Evolutionary conservation across 2,888 invertebrate genomes (phyloP).

Genomic region (Amorpha juglandis): DNA sequence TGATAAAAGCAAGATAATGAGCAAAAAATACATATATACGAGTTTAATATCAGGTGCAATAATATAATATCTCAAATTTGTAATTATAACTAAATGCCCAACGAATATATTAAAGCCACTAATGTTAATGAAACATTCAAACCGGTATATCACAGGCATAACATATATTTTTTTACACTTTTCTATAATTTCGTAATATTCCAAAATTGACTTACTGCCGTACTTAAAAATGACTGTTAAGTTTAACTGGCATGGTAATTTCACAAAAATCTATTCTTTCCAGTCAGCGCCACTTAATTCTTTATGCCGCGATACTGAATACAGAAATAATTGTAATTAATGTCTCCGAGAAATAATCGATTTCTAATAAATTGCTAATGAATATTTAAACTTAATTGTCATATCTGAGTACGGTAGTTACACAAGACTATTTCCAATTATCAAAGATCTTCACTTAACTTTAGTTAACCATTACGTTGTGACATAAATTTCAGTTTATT

Average conservation of each 20-base stretch:
- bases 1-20: neutral
- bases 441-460: neutral
- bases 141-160: constrained; percentile 31
- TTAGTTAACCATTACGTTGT: neutral
- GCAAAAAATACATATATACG: neutral
- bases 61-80: neutral
- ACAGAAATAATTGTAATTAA: too few relatives aligned
- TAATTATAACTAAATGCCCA: neutral
- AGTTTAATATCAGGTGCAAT: constrained; percentile 4
- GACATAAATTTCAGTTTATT: too few relatives aligned
- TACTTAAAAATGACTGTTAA: too few relatives aligned
- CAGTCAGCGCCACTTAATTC: too few relatives aligned
- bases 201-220: constrained; percentile 16
- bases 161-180: constrained; percentile 27
- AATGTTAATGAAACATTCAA: constrained; percentile 22
- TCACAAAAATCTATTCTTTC: too few relatives aligned
- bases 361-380: too few relatives aligned
- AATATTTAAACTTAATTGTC: too few relatives aligned
- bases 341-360: too few relatives aligned
- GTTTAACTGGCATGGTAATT: too few relatives aligned
- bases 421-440: neutral
- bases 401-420: too few relatives aligned
- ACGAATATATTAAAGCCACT: constrained; percentile 2
- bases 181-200: constrained; percentile 11
- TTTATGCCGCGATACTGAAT: too few relatives aligned